These are phyloP conservation scores for Sylvia atricapilla DNA, from an alignment of 2,113 vertebrate genomes.

Conservation along the genomic window DNA sequence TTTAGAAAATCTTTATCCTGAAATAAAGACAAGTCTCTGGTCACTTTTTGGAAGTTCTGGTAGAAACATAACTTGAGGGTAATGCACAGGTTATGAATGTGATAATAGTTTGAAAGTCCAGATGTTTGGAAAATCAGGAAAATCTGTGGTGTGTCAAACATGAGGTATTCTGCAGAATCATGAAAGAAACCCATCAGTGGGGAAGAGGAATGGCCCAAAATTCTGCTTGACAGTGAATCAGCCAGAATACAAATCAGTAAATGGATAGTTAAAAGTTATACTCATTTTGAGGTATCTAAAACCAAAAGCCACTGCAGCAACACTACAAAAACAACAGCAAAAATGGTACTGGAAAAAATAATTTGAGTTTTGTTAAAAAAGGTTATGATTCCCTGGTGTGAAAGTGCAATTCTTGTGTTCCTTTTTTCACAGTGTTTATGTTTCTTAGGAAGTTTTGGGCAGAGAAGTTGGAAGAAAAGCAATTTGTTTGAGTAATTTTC, in stretches of 20 bases:
- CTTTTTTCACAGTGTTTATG: background rate
- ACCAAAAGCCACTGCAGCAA: background rate
- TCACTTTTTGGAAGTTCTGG: background rate
- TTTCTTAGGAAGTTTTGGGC: background rate
- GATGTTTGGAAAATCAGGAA: background rate
- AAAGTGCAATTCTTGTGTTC: background rate
- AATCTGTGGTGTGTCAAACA: background rate
- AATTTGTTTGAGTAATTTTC: background rate
- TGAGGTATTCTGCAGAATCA: background rate
- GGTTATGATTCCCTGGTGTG: background rate
- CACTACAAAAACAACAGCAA: background rate
- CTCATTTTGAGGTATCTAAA: background rate
- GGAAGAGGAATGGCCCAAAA: background rate
- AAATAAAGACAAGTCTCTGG: background rate
- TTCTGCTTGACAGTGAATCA: background rate
- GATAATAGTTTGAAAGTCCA: background rate
- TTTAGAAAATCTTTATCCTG: background rate
- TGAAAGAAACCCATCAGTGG: background rate
- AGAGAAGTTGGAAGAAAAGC: background rate
- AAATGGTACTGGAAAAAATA: background rate
- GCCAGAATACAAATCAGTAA: background rate
- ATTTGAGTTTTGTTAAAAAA: background rate
- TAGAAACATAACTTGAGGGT: background rate
- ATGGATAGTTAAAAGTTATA: background rate
- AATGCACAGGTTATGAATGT: background rate